Conservation (phyloP, 2,113 vertebrate genomes). For the Petrocephalus microphthalmus region DNA sequence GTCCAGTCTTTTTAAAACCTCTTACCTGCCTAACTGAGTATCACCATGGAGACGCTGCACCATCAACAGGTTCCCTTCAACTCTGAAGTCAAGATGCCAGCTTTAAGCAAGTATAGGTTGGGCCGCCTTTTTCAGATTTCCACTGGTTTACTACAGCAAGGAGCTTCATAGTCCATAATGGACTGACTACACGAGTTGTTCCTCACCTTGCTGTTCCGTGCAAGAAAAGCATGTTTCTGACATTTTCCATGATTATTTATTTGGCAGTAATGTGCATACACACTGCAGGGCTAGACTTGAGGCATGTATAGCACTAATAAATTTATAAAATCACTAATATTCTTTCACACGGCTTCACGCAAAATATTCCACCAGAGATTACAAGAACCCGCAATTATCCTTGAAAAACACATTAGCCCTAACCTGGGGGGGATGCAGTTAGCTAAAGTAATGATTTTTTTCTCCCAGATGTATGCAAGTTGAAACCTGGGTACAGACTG, state of each 20-base stretch:
- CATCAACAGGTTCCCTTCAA: neutral
- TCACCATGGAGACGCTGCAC: neutral
- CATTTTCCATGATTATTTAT: neutral
- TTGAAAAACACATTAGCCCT: neutral
- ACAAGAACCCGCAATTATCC: neutral
- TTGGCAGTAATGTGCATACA: conserved; percentile 13
- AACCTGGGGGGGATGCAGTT: neutral
- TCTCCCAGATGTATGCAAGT: neutral
- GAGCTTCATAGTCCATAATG: neutral
- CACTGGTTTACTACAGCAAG: neutral
- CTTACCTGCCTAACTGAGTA: neutral
- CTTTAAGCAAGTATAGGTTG: neutral
- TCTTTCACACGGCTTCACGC: neutral
- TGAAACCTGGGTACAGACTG: neutral
- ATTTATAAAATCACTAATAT: neutral
- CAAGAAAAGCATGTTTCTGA: neutral
- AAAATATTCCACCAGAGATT: neutral
- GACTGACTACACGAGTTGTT: neutral
- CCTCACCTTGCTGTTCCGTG: neutral
- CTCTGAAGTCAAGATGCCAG: neutral
- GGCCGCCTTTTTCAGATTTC: neutral
- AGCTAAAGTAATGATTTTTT: neutral
- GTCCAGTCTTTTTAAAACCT: neutral
- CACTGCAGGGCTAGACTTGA: neutral
- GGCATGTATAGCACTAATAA: neutral